Evolutionary conservation across 2,113 vertebrate genomes (phyloP), one percentile per base, ranked within the genome.

Genomic region (Vidua macroura): DNA sequence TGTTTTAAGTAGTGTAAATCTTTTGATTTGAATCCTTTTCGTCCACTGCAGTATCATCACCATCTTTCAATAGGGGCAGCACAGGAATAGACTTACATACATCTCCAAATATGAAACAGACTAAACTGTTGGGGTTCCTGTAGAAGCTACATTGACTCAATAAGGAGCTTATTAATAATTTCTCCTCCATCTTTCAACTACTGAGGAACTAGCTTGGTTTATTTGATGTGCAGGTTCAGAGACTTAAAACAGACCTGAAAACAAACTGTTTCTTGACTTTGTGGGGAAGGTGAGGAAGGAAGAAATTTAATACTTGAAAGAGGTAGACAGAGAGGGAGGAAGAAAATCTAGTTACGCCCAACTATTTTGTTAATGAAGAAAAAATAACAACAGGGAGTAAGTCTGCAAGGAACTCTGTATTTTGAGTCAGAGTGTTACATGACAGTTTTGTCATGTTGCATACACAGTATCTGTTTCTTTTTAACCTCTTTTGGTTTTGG

Each of bases 161-260:
- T 30, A 86, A 81, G 22, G 89, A 69, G 37, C 22, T 78, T 91
- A 72, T 60, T 69, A 88, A 88, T 81, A 31, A 92, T 81, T 94
- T 92, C 86, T 86, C 25, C 37, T 88, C 63, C 48, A 86, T 92
- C 88, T 94, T 95, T 94, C 85, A 96, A 77, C 58, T 30, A 62
- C 58, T 33, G 46, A 90, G 82, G 56, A 94, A 88, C 69, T 70
- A 35, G 20, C 31, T 82, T 81, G 53, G 48, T 63, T 92, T 96
- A 94, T 96, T 95, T 95, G 48, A 86, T 82, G 53, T 89, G 49
- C 49, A 58, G 17, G 56, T 82, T 94, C 92, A 86, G 90, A 93
- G 68, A 52, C 25, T 95, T 88, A 85, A 92, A 94, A 39, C 15
- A 80, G 63, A 78, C 31, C 58, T 59, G 44, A 93, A 83, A 59